Base-by-base conservation (phyloP, 2,888 invertebrate species). In the Drosophila putrida region DNA sequence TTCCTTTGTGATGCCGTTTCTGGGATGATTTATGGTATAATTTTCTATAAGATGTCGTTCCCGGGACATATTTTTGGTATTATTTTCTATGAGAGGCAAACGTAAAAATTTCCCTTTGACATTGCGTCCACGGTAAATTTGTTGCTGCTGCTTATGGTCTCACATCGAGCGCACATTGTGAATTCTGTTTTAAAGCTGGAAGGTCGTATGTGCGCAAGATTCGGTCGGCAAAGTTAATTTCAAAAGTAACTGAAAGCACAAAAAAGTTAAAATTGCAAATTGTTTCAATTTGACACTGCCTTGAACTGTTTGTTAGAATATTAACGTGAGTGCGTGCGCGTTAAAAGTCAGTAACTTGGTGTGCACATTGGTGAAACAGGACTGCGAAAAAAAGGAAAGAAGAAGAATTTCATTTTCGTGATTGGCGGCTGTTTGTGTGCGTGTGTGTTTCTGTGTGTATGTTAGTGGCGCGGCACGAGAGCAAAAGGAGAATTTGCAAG, bases 401-500 rank as follows among this genome's bases (percentile, higher is more conserved):
- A 68, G 71, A 70, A 77, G 64, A 74, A 78, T 74, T 74, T 78
- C 78, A 65, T 73, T 74, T 74, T 78, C 80, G 67, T 73, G 74
- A 79, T 79, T 74, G 77, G 77, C 82, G 78, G 78, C 79, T 80
- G 71, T 67, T 68, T 35, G 67, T 65, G 67, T 72, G 64, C 67
- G 74, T 68, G 71, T 71, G 66, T 69, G 75, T 67, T 46, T 64
- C 58, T 63, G 68, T 70, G 82, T 71, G 80, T 75, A 75, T 72
- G 80, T 71, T 70, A 78, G 65, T 72, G 75, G 69, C 70, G 71
- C 71, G 70, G 71, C 79, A 77, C 73, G 72, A 82, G 71, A 82
- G 75, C 74, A 83, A 83, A 79, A 74, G 79, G 80, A 80, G 76
- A 85, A 77, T 78, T 80, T 67, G 80, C 80, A 75, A 76, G 66